Evolutionary conservation across 2,888 invertebrate species (phyloP), one percentile per base, ranked within the genome.

Genomic region (Tipula helvola): DNA sequence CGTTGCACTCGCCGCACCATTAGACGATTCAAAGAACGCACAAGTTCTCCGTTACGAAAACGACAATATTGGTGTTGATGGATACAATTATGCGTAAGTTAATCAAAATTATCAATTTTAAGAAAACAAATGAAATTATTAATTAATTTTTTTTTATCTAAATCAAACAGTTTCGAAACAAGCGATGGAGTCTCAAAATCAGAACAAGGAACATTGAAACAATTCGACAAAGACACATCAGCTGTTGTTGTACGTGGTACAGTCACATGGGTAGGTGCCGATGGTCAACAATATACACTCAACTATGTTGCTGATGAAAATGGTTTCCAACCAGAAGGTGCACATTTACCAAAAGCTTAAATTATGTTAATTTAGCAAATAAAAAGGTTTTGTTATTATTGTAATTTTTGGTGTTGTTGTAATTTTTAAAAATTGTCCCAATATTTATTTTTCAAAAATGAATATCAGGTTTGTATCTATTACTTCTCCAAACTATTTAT

Each of bases 21-120:
- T 88, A 36, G 90, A 89, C 87, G 88, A 89, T 8, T 88, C 89
- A 87, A 90, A 93, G 89, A 93, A 94, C 88, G 94, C 94, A 2
- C 93, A 93, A 89, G 92, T 95, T 88, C 88, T 94, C 86, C 93
- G 93, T 88, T 94, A 93, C 89, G 94, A 95, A 83, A 91, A 92
- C 87, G 93, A 94, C 90, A 94, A 94, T 88, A 91, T 92, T 87
- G 93, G 93, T 87, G 89, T 92, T 18, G 93, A 92, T 88, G 91
- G 92, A 83, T 93, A 93, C 90, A 92, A 90, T 88, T 93, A 92
- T 88, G 92, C 90, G 92, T 92, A 90, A 92, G 92, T 89, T 84
- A 4, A 83, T 83, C 83, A 36, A 5, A 36, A 10, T 42, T 41
- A 8, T 85, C n/a, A 36, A 36, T 8, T 36, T 13, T 83, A 28